Conservation (phyloP, 2,888 invertebrate species). For the Sinhomidia bicolor region DNA sequence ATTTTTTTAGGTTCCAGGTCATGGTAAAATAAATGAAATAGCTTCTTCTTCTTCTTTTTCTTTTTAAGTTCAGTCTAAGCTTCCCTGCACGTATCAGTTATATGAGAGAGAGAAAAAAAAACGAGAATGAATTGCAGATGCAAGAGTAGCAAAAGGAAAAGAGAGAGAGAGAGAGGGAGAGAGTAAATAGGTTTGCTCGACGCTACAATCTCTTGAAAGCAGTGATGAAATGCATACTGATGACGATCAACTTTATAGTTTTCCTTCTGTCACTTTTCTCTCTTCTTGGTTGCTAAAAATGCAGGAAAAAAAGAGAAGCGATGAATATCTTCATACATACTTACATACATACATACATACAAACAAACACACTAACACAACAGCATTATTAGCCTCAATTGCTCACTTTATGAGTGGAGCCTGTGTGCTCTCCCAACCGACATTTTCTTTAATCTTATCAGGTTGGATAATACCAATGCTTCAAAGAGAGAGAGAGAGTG, state of each 20-base stretch:
- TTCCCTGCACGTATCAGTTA: too few relatives aligned
- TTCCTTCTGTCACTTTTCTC: not conserved
- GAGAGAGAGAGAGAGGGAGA: too few relatives aligned
- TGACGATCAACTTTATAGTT: conserved; percentile 16
- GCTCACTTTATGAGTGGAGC: not conserved
- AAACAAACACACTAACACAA: not conserved
- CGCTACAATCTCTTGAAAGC: too few relatives aligned
- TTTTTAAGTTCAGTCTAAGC: too few relatives aligned
- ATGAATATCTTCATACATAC: too few relatives aligned
- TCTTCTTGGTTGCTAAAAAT: not conserved
- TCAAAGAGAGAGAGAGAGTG: not conserved
- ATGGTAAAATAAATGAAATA: too few relatives aligned
- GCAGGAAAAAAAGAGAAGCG: not conserved
- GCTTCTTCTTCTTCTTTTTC: too few relatives aligned
- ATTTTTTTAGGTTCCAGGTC: conserved; percentile 36
- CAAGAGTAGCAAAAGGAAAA: not conserved
- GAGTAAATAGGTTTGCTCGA: too few relatives aligned
- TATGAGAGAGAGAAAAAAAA: not conserved
- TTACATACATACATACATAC: too few relatives aligned
- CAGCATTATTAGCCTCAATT: conserved; percentile 32
- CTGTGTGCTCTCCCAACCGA: not conserved
- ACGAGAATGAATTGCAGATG: conserved; percentile 12
- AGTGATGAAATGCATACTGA: conserved; percentile 48
- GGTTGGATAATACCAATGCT: not conserved
- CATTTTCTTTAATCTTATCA: not conserved